Conservation (phyloP, 2,797 vertebrate genomes). For the Vultur gryphus region DNA sequence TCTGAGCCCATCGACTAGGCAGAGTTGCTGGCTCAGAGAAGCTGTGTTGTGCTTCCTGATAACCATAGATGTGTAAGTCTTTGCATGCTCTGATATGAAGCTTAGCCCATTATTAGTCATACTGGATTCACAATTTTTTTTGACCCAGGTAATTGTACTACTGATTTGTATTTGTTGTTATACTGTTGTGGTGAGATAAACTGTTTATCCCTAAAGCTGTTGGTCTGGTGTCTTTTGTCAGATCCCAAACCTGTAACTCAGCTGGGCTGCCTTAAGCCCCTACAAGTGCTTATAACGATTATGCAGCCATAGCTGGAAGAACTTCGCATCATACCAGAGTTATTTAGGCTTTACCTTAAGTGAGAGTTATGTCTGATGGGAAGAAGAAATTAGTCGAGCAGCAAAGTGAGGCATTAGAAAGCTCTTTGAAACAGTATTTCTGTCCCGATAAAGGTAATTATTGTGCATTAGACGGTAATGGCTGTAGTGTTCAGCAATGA, state of each 20-base stretch:
- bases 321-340: not conserved
- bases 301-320: not conserved
- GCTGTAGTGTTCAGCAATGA: not conserved
- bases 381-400: not conserved
- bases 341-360: not conserved
- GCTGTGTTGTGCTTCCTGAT: not conserved
- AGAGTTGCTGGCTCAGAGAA: not conserved
- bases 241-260: not conserved
- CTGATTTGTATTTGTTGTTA: not conserved
- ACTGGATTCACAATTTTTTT: not conserved
- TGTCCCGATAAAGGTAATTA: not conserved
- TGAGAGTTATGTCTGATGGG: not conserved
- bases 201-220: not conserved
- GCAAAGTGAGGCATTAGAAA: not conserved
- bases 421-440: not conserved
- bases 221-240: not conserved
- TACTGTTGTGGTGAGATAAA: not conserved
- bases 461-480: not conserved
- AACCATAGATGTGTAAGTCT: not conserved
- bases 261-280: not conserved
- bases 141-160: not conserved
- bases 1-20: not conserved
- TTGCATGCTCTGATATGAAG: rapidly evolving
- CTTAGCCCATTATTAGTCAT: not conserved
- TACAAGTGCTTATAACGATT: not conserved